Percentiles rank a stretch among this genome's conserved stretches.
phyloP scores from a whole-genome alignment of 2,113 vertebrate species.

The Reinhardtius hippoglossoides region DNA sequence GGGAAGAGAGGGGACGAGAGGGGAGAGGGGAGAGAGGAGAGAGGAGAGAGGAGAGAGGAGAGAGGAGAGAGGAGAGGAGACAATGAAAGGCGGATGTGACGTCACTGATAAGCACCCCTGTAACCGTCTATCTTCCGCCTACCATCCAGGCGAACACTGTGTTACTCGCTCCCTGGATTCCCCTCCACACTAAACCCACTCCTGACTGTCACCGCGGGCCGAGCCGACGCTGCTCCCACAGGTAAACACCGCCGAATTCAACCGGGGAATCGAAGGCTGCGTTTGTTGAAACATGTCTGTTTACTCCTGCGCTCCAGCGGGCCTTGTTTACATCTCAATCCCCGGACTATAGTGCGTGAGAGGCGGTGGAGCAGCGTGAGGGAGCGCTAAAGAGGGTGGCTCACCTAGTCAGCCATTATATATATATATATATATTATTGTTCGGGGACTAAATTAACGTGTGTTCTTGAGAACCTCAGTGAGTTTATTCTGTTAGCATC shows the following conservation, averaged over 20 bases:
- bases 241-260: constrained; percentile 65
- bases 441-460: neutral
- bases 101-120: constrained; percentile 61
- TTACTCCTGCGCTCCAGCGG: constrained; percentile 43
- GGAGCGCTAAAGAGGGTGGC: constrained; percentile 18
- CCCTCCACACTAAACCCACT: constrained; percentile 3
- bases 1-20: too few species aligned
- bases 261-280: too few species aligned
- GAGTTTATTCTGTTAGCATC: neutral
- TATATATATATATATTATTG: neutral
- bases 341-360: constrained; percentile 77
- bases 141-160: constrained; percentile 51
- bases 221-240: constrained; percentile 34
- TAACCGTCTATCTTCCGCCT: constrained; percentile 73
- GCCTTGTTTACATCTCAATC: constrained; percentile 87
- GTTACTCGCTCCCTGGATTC: constrained; percentile 51
- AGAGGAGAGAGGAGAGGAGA: neutral
- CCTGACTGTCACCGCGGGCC: constrained; percentile 29
- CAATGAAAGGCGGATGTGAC: constrained; percentile 76
- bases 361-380: constrained; percentile 52
- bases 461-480: neutral
- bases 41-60: too few species aligned
- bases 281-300: constrained; percentile 15
- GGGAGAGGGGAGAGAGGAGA: too few species aligned
- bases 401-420: constrained; percentile 1